phyloP scores from a whole-genome alignment of 2,797 vertebrate species.

The Artibeus lituratus region DNA sequence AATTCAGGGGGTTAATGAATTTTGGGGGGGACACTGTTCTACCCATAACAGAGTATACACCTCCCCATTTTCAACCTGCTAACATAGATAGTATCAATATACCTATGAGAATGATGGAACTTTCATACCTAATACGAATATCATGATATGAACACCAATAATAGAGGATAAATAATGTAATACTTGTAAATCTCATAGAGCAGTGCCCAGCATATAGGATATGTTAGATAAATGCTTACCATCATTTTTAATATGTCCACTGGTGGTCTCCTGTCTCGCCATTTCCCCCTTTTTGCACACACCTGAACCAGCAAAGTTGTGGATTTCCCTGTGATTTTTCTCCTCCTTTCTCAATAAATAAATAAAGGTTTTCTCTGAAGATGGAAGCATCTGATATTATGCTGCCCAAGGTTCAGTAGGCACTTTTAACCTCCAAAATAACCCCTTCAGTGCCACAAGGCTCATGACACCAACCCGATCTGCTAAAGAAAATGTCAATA shows the following conservation, averaged over 20 bases:
- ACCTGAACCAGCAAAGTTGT: neutral
- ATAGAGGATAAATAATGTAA: neutral
- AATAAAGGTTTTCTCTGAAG: neutral
- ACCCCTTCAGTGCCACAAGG: neutral
- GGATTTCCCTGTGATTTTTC: neutral
- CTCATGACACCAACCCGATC: neutral
- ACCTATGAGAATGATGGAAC: neutral
- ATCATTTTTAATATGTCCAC: neutral
- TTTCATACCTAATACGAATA: neutral
- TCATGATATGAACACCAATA: neutral
- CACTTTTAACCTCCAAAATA: neutral
- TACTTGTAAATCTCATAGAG: neutral
- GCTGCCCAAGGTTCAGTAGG: neutral
- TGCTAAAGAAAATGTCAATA: neutral
- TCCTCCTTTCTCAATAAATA: neutral
- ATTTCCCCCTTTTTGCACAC: neutral
- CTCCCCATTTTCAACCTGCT: neutral
- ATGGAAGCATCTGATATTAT: neutral
- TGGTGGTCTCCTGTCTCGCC: neutral
- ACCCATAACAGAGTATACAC: neutral
- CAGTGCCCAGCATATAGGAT: neutral
- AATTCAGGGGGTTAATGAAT: neutral
- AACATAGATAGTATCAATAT: neutral
- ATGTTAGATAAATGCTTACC: neutral
- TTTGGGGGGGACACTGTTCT: neutral